Evolutionary conservation across 1,140 invertebrate species (phyloP).

Genomic region (Campoletis sonorensis): DNA sequence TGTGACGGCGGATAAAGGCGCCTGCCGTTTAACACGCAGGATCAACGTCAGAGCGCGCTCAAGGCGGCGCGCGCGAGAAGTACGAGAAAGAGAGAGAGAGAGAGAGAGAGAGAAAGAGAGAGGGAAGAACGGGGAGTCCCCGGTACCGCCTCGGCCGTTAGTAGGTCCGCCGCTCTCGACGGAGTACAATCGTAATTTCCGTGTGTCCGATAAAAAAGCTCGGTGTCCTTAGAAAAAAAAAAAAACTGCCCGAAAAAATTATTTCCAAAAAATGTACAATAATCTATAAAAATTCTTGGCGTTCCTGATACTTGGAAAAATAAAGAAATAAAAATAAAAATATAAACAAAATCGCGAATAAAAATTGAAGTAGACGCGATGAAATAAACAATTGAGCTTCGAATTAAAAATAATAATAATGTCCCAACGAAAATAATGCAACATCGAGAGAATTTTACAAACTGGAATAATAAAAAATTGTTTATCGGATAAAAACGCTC

Average conservation of each 20-base stretch:
- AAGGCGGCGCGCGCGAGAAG: conserved; percentile 36
- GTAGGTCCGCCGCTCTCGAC: conserved; percentile 70
- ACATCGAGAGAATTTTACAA: no score
- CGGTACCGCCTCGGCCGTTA: conserved; percentile 66
- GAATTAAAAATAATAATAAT: no score
- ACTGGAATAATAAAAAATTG: no score
- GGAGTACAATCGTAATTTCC: conserved; percentile 52
- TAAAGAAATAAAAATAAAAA: no score
- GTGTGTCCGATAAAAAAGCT: background rate
- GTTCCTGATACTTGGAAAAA: no score
- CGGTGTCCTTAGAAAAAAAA: background rate
- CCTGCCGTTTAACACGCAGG: conserved; percentile 67
- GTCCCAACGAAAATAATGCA: no score
- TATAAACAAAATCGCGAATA: no score
- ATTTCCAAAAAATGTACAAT: background rate
- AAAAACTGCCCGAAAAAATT: background rate
- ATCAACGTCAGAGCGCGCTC: conserved; percentile 55
- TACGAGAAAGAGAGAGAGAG: conserved; percentile 53
- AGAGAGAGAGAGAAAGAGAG: conserved; percentile 48
- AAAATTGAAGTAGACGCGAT: no score
- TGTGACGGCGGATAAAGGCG: conserved; percentile 55
- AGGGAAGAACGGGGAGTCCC: conserved; percentile 56
- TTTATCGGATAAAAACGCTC: no score
- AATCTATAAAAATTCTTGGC: no score
- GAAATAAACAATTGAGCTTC: no score